phyloP scores from a whole-genome alignment of 2,888 invertebrate species.

The Aphidoletes aphidimyza region DNA sequence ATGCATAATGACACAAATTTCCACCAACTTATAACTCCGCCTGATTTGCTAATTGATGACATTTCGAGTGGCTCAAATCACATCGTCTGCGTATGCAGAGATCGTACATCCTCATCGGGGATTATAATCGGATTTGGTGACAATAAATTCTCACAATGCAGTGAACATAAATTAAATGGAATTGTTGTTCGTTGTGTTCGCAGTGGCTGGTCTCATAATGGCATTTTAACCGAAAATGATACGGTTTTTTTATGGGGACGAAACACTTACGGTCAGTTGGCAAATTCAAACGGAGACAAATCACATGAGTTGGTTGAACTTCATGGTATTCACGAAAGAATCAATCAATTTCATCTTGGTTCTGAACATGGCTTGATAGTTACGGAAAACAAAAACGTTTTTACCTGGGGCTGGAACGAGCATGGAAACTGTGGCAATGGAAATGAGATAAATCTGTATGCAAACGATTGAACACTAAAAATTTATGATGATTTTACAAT shows the following conservation, averaged over 20 bases:
- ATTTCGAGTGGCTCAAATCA: slow-evolving; percentile 86
- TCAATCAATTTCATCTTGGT: slow-evolving; percentile 70
- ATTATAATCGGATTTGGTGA: slow-evolving; percentile 74
- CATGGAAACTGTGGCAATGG: slow-evolving; percentile 86
- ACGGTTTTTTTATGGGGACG: slow-evolving; percentile 81
- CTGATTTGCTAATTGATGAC: slow-evolving; percentile 69
- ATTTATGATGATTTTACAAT: not conserved
- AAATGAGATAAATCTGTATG: slow-evolving; percentile 64
- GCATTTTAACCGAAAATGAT: slow-evolving; percentile 72
- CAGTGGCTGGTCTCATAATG: slow-evolving; percentile 82
- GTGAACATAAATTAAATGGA: slow-evolving; percentile 68
- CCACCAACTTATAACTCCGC: not conserved
- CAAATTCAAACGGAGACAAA: not conserved
- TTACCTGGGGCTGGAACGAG: slow-evolving; percentile 92
- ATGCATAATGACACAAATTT: slow-evolving; percentile 51
- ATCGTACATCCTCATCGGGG: slow-evolving; percentile 56
- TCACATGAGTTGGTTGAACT: not conserved
- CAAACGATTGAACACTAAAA: not conserved
- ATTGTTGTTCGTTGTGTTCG: slow-evolving; percentile 69
- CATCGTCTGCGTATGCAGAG: slow-evolving; percentile 64
- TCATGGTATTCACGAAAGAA: slow-evolving; percentile 11
- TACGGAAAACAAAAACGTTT: slow-evolving; percentile 73
- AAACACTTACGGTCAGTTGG: slow-evolving; percentile 76
- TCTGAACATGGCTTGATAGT: slow-evolving; percentile 83
- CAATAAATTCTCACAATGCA: slow-evolving; percentile 82